Conservation (phyloP, 92 coral and sea anemone genomes). For the Parazoanthus darwini region DNA sequence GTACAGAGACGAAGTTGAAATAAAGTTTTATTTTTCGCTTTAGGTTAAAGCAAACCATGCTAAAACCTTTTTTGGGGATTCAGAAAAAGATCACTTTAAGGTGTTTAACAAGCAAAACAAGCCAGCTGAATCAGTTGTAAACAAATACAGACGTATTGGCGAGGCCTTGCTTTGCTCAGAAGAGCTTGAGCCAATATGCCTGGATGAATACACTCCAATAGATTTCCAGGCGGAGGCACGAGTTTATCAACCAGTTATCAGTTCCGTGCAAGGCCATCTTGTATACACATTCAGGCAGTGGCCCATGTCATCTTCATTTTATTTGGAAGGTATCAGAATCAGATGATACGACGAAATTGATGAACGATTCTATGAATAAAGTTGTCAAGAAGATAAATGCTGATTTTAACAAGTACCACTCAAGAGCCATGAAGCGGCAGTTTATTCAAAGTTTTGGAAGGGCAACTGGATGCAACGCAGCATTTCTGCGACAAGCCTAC, state of each 20-base stretch:
- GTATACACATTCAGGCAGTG: not conserved
- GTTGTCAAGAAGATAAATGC: constrained; percentile 35
- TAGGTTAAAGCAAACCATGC: too few species aligned
- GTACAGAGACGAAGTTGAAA: too few species aligned
- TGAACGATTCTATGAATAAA: constrained; percentile 1
- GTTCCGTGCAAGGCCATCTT: constrained; percentile 30
- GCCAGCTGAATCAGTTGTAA: constrained; percentile 34
- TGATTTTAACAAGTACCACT: constrained; percentile 44
- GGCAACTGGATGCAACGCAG: constrained; percentile 52
- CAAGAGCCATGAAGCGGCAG: constrained; percentile 42
- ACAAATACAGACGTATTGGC: not conserved
- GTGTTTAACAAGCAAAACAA: constrained; percentile 41
- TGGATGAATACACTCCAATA: constrained; percentile 35
- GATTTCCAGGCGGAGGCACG: constrained; percentile 41
- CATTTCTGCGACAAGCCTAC: constrained; percentile 51
- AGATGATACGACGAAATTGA: constrained; percentile 34
- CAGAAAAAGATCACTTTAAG: constrained; percentile 43
- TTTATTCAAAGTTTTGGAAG: constrained; percentile 46
- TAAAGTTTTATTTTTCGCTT: too few species aligned
- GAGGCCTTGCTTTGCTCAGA: constrained; percentile 27
- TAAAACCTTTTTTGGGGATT: constrained; percentile 27
- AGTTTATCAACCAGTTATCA: not conserved
- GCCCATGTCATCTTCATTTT: constrained; percentile 24
- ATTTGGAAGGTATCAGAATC: constrained; percentile 48
- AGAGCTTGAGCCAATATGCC: constrained; percentile 24